Evolutionary conservation across 2,113 vertebrate genomes (phyloP), one percentile per base, ranked within the genome.

Genomic region (Cottus gobio): DNA sequence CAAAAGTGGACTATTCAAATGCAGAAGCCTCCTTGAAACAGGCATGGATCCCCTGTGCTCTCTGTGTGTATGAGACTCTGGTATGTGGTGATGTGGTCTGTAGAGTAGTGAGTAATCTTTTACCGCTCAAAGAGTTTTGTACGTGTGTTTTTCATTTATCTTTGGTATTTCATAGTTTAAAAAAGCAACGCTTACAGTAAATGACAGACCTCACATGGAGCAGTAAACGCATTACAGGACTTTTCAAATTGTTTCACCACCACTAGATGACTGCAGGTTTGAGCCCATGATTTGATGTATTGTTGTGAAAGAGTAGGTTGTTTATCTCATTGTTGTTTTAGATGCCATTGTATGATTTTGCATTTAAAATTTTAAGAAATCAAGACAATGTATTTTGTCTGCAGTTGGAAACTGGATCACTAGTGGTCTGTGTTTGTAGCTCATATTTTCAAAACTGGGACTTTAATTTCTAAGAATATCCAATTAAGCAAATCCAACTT

Each of bases 11-110:
- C 11, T 34, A 3, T 64, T 70, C 2, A 71, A 77, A 83, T 84
- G 61, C 82, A 75, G 68, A 84, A 86, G 63, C 24, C 50, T 58
- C 56, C 28, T 78, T 4, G 5, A 48, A 39, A 65, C 62, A 74
- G n/a, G 61, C 58, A 62, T 24, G 18, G 61, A 71, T 56, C 62
- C 66, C 44, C 34, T 73, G 16, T 11, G 1, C 7, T 34, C 2
- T 70, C 30, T 75, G 36, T 65, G 39, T 72, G 71, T 30, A n/a
- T 39, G 42, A 7, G 69, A 16, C 9, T 50, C 46, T 24, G 61
- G 31, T 31, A 34, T 79, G 69, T 60, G 52, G 36, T 42, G 50
- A 24, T 36, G 57, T 66, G 39, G 72, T 80, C 22, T 64, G 79
- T 34, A 31, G n/a, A 67, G 61, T 28, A 42, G n/a, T 71, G 61